Percentiles rank a stretch among this genome's conserved stretches.
Conservation (phyloP, 2,797 vertebrate genomes). For the Ceyx erithaca region DNA sequence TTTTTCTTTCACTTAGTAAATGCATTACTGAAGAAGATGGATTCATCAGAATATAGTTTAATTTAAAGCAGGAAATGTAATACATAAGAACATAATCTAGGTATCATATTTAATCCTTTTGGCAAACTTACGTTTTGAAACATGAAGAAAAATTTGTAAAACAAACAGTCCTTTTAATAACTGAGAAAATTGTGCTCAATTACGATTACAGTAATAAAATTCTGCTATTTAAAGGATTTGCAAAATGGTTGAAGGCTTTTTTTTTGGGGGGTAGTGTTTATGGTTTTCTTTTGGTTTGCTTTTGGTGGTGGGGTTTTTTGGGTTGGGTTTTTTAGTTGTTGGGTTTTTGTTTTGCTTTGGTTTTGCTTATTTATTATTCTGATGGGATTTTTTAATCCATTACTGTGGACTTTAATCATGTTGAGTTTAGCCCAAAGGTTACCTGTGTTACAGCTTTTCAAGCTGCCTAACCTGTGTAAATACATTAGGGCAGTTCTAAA, state of each 20-base stretch:
- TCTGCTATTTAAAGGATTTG: background rate
- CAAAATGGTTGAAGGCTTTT: background rate
- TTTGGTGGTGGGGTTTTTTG: too few species aligned
- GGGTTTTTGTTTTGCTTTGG: background rate
- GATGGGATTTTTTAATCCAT: background rate
- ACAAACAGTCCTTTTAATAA: background rate
- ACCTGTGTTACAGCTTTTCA: constrained; percentile 50
- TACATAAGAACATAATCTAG: background rate
- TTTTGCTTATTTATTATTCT: background rate
- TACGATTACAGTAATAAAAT: background rate
- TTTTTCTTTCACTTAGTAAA: constrained; percentile 13
- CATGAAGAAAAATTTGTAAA: background rate
- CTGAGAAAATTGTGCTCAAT: background rate
- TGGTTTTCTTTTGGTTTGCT: too few species aligned
- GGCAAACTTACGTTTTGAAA: background rate
- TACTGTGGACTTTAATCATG: constrained; percentile 22
- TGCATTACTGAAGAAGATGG: background rate
- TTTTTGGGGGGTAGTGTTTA: background rate
- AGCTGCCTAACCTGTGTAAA: constrained; percentile 54
- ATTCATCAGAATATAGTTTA: background rate
- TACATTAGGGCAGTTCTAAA: constrained; percentile 51
- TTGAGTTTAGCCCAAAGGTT: constrained; percentile 33
- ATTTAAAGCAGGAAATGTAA: background rate
- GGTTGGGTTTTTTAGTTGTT: too few species aligned
- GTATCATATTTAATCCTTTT: background rate